A percentile compares a stretch with the other conserved stretches of the same genome.
phyloP scores from a whole-genome alignment of 1,140 invertebrate species.

The Papilio xuthus region DNA sequence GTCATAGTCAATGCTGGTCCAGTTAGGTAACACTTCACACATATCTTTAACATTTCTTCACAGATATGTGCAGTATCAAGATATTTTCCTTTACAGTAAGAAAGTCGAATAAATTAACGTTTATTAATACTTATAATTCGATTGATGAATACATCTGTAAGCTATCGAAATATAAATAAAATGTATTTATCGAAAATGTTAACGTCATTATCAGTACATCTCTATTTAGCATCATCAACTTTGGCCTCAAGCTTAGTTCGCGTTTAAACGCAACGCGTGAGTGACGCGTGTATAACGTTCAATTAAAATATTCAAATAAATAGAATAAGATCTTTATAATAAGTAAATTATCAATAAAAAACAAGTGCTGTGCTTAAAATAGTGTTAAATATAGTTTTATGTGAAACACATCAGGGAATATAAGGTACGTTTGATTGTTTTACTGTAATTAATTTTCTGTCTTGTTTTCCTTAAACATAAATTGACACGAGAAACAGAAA shows the following conservation, averaged over 20 bases:
- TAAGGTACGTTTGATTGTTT: background rate
- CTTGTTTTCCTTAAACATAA: no score
- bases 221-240: slow-evolving; percentile 1
- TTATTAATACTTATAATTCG: no score
- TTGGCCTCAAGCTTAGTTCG: background rate
- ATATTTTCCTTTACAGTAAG: no score
- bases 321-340: background rate
- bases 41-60: no score
- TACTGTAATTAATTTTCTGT: no score
- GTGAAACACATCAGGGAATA: background rate
- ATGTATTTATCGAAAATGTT: background rate
- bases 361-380: background rate
- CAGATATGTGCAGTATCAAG: no score
- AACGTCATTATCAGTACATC: background rate
- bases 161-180: no score
- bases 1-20: no score
- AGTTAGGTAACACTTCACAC: no score
- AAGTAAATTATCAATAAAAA: background rate
- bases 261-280: background rate
- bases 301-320: background rate
- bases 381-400: background rate
- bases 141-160: no score
- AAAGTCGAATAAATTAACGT: no score
- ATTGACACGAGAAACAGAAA: no score
- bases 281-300: background rate